These are phyloP conservation scores for Ariopsis seemanni DNA, from an alignment of 2,113 vertebrate genomes.

Conservation along the genomic window DNA sequence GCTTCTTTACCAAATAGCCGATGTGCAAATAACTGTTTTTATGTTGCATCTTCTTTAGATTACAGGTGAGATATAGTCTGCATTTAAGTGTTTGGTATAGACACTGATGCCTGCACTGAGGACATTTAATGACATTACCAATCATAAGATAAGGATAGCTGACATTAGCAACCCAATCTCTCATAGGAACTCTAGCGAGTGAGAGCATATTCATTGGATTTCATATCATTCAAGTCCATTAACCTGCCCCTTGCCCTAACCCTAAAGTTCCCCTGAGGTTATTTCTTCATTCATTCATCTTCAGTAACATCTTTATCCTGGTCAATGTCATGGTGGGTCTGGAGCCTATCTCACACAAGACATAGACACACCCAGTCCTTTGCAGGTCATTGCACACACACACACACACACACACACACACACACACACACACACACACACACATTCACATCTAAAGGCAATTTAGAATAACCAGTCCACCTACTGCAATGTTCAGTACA, in stretches of 20 bases:
- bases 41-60: background rate
- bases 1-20: background rate
- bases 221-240: conserved; percentile 17
- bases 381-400: background rate
- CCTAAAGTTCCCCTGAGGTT: conserved; percentile 2
- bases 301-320: background rate
- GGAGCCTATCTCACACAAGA: background rate
- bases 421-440: background rate
- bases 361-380: background rate
- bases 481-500: background rate
- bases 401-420: background rate
- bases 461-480: background rate
- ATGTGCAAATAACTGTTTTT: background rate
- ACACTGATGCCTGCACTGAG: background rate
- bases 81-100: background rate
- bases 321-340: background rate
- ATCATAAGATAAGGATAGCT: conserved; percentile 17
- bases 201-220: conserved; percentile 35
- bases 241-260: background rate
- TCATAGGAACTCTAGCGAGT: conserved; percentile 19
- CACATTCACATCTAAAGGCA: background rate
- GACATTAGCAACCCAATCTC: conserved; percentile 8
- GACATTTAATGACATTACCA: conserved; percentile 18
- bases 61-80: background rate
- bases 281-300: background rate